Evolutionary conservation across 2,113 vertebrate species (phyloP), one percentile per base, ranked within the genome.

Genomic region (Dolichotis patagonum): DNA sequence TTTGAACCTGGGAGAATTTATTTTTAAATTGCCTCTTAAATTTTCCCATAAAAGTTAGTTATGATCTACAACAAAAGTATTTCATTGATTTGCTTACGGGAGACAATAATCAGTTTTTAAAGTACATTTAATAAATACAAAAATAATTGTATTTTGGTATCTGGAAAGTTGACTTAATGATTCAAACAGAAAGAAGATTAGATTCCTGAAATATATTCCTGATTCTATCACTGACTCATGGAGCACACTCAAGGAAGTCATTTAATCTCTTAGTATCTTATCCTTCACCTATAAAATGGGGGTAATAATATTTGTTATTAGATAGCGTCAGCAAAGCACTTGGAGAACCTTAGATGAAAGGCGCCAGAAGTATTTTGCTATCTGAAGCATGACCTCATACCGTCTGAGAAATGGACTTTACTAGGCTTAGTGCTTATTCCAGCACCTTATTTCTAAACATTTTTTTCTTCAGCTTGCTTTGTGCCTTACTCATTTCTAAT

Each of bases 361-460:
- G 85, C 41, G 3, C 94, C 92, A 92, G 63, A 80, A 92, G 77
- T 78, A 78, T 88, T 91, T 84, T 65, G 73, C 92, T 97, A 92
- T 98, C 95, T 96, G 52, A 88, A 52, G 82, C 43, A 87, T 97
- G 96, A 97, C 95, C 71, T 98, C 96, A 97, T 77, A 19, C 63
- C 17, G 84, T 78, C 89, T 94, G 85, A 94, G 81, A 88, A 92
- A 43, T n/a, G 89, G 58, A 85, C 77, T 71, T 84, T 49, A 86
- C 63, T 62, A 82, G 54, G 32, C 91, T 95, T 85, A 28, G 43
- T 62, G 88, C 67, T 96, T 88, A 92, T 49, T n/a, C 63, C 24
- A 28, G 41, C 1, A 49, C 43, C 81, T 83, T 56, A 84, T 56
- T 91, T 85, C 38, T 28, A 49, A 77, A 67, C 8, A 56, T 73